phyloP scores from a whole-genome alignment of 2,888 invertebrate species.

The Allygus modestus region DNA sequence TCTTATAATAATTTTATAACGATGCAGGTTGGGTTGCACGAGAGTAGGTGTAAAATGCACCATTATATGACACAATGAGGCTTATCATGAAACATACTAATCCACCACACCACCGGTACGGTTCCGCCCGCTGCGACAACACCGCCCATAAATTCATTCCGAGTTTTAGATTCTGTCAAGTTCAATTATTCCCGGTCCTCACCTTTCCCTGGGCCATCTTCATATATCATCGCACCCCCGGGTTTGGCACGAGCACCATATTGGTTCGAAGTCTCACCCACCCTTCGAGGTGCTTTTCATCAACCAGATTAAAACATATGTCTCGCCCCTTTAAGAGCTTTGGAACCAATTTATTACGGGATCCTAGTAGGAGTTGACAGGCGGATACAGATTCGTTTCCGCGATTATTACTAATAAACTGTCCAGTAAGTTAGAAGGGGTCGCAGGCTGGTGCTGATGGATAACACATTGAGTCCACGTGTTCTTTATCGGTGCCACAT shows the following conservation, averaged over 20 bases:
- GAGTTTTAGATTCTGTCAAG: conserved; percentile 53
- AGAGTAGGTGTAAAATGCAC: too few species aligned
- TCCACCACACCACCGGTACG: too few species aligned
- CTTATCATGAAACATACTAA: too few species aligned
- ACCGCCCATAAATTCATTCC: conserved; percentile 53
- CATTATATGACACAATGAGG: too few species aligned
- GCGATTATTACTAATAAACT: conserved; percentile 37
- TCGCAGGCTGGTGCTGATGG: conserved; percentile 1
- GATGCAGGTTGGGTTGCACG: too few species aligned
- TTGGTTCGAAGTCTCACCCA: background rate
- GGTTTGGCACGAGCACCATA: conserved; percentile 23
- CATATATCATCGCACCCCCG: conserved; percentile 32
- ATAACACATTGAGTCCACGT: conserved; percentile 29
- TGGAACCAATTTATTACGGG: background rate
- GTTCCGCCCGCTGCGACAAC: background rate
- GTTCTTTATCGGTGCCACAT: conserved; percentile 34
- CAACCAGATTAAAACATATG: conserved; percentile 29
- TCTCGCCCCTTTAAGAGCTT: conserved; percentile 10
- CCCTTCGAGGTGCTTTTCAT: background rate
- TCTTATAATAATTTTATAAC: too few species aligned
- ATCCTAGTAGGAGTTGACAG: conserved; percentile 15
- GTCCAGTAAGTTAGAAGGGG: conserved; percentile 26
- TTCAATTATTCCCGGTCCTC: conserved; percentile 40
- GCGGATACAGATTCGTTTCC: conserved; percentile 29
- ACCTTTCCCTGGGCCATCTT: conserved; percentile 19